Conservation (phyloP, 2,888 invertebrate genomes). For the Drosophila falleni region DNA sequence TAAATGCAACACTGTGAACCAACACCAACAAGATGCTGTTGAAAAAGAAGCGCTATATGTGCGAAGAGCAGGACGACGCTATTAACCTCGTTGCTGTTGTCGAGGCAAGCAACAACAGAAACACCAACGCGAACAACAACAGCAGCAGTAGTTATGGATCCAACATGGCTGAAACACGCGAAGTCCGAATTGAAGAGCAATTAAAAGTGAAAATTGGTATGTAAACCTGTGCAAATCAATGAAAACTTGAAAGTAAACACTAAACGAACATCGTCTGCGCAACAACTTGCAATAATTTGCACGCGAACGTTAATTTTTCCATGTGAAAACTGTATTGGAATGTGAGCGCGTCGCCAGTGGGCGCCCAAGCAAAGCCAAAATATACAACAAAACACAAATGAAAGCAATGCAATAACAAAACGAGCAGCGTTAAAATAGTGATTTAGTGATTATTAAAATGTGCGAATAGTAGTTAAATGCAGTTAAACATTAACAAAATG, state of each 20-base stretch:
- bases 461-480: slow-evolving; percentile 15
- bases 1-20: slow-evolving; percentile 66
- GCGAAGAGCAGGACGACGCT: slow-evolving; percentile 78
- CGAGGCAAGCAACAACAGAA: slow-evolving; percentile 75
- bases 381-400: slow-evolving; percentile 24
- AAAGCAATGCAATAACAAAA: slow-evolving; percentile 14
- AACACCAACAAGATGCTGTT: slow-evolving; percentile 79
- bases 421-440: slow-evolving; percentile 7
- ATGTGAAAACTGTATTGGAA: slow-evolving; percentile 72
- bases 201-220: slow-evolving; percentile 97
- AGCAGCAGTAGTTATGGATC: slow-evolving; percentile 89
- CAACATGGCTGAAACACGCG: slow-evolving; percentile 96
- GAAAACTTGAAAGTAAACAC: slow-evolving; percentile 41
- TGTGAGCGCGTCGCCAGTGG: slow-evolving; percentile 70
- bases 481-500: slow-evolving; percentile 42
- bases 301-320: slow-evolving; percentile 43
- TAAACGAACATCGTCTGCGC: slow-evolving; percentile 21
- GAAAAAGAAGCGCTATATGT: slow-evolving; percentile 83
- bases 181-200: slow-evolving; percentile 96
- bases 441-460: slow-evolving; percentile 15
- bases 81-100: slow-evolving; percentile 65
- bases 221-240: slow-evolving; percentile 85
- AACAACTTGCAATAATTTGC: slow-evolving; percentile 28
- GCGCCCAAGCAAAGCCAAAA: slow-evolving; percentile 41
- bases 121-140: slow-evolving; percentile 69